Base-by-base conservation (phyloP, 2,113 vertebrate species). In the Gymnorhina tibicen region DNA sequence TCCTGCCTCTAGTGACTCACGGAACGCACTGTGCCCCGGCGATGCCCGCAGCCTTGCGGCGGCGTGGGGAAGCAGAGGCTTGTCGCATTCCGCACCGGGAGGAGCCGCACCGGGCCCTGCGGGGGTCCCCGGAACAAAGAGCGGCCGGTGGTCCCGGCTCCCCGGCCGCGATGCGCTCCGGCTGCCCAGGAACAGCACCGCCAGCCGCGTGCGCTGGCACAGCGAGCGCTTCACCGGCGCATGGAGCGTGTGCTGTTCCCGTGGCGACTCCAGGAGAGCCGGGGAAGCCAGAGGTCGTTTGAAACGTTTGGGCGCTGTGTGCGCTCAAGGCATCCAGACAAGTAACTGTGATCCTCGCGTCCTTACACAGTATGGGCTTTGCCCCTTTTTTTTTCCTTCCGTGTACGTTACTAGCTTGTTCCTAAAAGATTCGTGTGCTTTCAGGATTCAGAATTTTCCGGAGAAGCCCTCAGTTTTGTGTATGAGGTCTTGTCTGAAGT, bases 121-220 rank as follows among this genome's bases (percentile, higher is more conserved):
- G 35, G 37, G n/a, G n/a, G 2, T 16, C n/a, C 41, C 42, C 4
- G 17, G 39, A 16, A 93, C 93, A 84, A 91, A 89, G 95, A 21
- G 56, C 6, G 53, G 58, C 37, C 7, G 52, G 41, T 6, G 16
- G 10, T 32, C 24, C 32, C 28, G 11, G 41, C 59, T 7, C 6
- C 0, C 12, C 62, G 13, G 3, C 11, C 33, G 55, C 26, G 7
- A 3, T 21, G 32, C 5, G 8, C 47, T 15, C n/a, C 37, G 63
- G 39, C 42, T 3, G 4, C 37, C 16, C 24, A 0, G 7, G 3
- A 7, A 0, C 44, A 1, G 60, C 35, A 1, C 7, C 3, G 2
- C 3, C 1, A 35, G 2, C 41, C 3, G 7, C 8, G 47, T 1
- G 60, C 4, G 22, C 1, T 6, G 62, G 63, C 55, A 1, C 47